Percentiles rank a stretch among this genome's conserved stretches.
Conservation (phyloP, 2,888 invertebrate species). For the Drosophila eohydei region DNA sequence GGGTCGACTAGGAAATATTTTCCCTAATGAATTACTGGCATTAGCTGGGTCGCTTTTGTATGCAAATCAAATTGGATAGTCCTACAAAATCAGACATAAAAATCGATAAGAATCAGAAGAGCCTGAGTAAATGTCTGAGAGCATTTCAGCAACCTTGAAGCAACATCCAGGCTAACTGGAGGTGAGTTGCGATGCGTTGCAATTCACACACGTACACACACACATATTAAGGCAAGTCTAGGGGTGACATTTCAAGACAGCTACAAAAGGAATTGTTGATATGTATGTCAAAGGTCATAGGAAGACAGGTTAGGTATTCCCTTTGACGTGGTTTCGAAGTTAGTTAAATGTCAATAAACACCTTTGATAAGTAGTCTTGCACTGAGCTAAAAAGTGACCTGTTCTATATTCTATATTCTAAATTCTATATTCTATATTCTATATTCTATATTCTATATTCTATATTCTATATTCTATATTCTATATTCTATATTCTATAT, state of each 20-base stretch:
- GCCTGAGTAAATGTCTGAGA: conserved; percentile 3
- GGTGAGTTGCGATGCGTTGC: conserved; percentile 21
- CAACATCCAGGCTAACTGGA: conserved; percentile 33
- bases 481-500: conserved; percentile 3
- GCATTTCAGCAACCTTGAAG: conserved; percentile 42
- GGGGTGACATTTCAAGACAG: conserved; percentile 40
- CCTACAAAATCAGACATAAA: conserved; percentile 29
- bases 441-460: conserved; percentile 5
- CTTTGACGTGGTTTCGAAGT: conserved; percentile 26
- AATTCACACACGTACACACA: conserved; percentile 9
- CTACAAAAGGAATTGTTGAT: conserved; percentile 50
- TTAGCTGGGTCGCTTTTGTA: conserved; percentile 43
- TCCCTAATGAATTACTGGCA: conserved; percentile 50
- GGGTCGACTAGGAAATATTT: conserved; percentile 27
- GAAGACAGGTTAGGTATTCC: conserved; percentile 28
- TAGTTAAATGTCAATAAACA: conserved; percentile 28
- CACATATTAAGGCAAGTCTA: neutral
- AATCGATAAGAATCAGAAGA: conserved; percentile 38
- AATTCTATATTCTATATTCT: conserved; percentile 1
- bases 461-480: conserved; percentile 7
- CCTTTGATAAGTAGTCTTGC: conserved; percentile 13
- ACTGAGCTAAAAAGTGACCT: neutral
- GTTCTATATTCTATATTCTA: conserved; percentile 8
- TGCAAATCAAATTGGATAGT: conserved; percentile 53
- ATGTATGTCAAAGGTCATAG: conserved; percentile 53